A percentile compares a stretch with the other conserved stretches of the same genome.
phyloP scores from a whole-genome alignment of 2,113 vertebrate genomes.

The Furnarius figulus region DNA sequence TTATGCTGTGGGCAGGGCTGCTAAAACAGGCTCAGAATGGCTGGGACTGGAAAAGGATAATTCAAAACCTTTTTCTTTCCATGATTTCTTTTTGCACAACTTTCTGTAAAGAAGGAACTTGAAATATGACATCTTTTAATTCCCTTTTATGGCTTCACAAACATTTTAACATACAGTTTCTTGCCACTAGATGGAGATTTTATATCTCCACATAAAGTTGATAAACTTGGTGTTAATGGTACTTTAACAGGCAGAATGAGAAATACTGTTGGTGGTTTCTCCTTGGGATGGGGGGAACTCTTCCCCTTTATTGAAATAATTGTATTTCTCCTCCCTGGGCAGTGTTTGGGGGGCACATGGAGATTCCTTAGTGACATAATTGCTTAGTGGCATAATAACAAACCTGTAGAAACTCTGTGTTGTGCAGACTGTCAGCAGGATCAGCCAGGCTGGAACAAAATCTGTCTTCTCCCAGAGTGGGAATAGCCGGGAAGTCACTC shows the following conservation, averaged over 20 bases:
- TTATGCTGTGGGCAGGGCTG: background rate
- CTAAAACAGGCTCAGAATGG: background rate
- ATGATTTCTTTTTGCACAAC: fast-evolving
- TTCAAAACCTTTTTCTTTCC: background rate
- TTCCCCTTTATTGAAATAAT: background rate
- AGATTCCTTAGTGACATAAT: background rate
- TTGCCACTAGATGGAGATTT: constrained; percentile 25
- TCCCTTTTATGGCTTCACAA: background rate
- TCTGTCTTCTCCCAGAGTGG: constrained; percentile 97
- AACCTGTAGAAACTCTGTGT: constrained; percentile 69
- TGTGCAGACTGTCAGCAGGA: constrained; percentile 89
- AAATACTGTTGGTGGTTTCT: background rate
- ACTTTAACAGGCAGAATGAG: background rate
- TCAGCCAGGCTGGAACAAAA: constrained; percentile 91
- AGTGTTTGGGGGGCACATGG: background rate
- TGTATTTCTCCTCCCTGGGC: background rate
- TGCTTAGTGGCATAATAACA: constrained; percentile 44
- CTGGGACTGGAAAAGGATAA: background rate
- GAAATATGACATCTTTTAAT: background rate
- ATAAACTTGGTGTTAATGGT: background rate
- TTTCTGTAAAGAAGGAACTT: background rate
- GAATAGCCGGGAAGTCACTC: constrained; percentile 94
- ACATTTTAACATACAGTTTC: background rate
- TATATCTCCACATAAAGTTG: background rate
- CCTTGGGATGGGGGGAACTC: too few relatives aligned